phyloP scores from a whole-genome alignment of 2,888 invertebrate genomes.

The Cryptophagus acutangulus region DNA sequence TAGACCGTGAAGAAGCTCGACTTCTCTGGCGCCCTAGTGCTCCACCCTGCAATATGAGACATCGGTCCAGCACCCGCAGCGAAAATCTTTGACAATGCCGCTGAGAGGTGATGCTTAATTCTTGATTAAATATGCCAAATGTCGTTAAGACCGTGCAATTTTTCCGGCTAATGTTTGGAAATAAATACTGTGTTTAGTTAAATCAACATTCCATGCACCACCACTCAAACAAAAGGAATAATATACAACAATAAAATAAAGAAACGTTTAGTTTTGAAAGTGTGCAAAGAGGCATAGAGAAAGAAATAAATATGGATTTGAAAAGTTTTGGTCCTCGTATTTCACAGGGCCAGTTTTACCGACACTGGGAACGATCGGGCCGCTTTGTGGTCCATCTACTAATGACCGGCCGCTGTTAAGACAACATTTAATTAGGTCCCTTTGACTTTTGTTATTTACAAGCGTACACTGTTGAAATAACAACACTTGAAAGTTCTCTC shows the following conservation, averaged over 20 bases:
- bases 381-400: conserved; percentile 44
- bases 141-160: too few species aligned
- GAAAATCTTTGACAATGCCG: conserved; percentile 17
- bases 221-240: too few species aligned
- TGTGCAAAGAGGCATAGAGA: too few species aligned
- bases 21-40: conserved; percentile 44
- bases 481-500: conserved; percentile 28
- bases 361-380: conserved; percentile 18
- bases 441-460: conserved; percentile 33
- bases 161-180: too few species aligned
- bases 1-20: conserved; percentile 41
- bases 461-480: conserved; percentile 34
- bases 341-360: conserved; percentile 19
- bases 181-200: too few species aligned
- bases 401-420: conserved; percentile 45
- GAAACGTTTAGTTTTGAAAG: too few species aligned
- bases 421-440: conserved; percentile 48
- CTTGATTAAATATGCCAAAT: too few species aligned
- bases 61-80: conserved; percentile 14
- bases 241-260: too few species aligned
- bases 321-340: conserved; percentile 12
- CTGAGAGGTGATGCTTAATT: too few species aligned
- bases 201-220: too few species aligned
- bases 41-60: conserved; percentile 45
- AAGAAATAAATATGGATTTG: too few species aligned